Conservation (phyloP, 2,888 invertebrate species). For the Stenodema calcarata region DNA sequence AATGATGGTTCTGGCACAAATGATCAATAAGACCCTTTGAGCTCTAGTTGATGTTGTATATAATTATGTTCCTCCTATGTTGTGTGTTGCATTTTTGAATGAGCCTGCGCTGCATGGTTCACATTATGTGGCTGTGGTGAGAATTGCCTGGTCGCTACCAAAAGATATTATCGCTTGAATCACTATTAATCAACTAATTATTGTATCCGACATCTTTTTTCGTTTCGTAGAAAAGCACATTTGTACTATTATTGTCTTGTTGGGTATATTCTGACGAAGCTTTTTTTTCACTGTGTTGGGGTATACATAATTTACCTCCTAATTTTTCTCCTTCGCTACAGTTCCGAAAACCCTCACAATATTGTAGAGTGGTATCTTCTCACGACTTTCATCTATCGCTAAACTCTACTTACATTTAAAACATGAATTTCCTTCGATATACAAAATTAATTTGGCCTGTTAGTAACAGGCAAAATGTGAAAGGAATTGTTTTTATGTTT, state of each 20-base stretch:
- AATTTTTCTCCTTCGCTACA: conserved; percentile 9
- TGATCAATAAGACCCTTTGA: neutral
- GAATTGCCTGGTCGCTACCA: conserved; percentile 51
- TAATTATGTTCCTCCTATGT: conserved; percentile 40
- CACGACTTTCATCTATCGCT: neutral
- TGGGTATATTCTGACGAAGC: conserved; percentile 28
- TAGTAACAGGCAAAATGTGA: neutral
- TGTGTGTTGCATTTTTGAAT: conserved; percentile 55
- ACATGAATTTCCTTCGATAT: neutral
- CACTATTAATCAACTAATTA: conserved; percentile 55
- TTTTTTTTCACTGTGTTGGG: conserved; percentile 35
- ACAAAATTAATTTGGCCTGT: neutral
- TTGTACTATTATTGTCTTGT: conserved; percentile 43
- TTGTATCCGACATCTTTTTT: conserved; percentile 37
- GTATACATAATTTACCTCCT: conserved; percentile 25
- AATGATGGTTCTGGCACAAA: neutral
- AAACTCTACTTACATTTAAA: neutral
- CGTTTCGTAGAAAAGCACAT: conserved; percentile 39
- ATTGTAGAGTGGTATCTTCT: neutral
- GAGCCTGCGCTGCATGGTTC: conserved; percentile 55
- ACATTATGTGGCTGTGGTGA: conserved; percentile 55
- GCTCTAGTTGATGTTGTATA: conserved; percentile 24
- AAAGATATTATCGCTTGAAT: conserved; percentile 50
- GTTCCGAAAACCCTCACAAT: neutral
- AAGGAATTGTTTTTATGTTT: conserved; percentile 49